Evolutionary conservation across 2,113 vertebrate genomes (phyloP).

Genomic region (Oxygymnocypris stewartii): DNA sequence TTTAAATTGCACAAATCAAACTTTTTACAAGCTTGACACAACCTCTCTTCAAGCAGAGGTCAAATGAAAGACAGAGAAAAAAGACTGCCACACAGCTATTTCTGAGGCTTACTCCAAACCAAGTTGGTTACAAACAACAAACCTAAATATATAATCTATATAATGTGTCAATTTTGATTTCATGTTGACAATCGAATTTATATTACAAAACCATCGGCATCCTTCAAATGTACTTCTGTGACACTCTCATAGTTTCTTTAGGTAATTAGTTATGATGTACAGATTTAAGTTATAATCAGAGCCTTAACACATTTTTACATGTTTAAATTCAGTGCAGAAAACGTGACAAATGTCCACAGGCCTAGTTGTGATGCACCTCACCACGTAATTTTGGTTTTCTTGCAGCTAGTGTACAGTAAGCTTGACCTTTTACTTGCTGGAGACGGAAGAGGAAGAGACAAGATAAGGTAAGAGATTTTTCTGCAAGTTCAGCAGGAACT

Average conservation of each 20-base stretch:
- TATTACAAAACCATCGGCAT: not conserved
- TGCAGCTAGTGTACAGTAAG: constrained; percentile 31
- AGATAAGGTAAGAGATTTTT: constrained; percentile 47
- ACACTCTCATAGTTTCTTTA: too few relatives aligned
- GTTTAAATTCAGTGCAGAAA: not conserved
- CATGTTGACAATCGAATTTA: not conserved
- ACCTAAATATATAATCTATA: not conserved
- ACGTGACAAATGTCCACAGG: constrained; percentile 3
- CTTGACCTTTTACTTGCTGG: constrained; percentile 43
- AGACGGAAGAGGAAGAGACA: constrained; percentile 29
- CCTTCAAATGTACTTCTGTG: not conserved
- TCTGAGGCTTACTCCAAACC: not conserved
- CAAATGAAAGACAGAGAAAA: not conserved
- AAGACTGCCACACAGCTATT: not conserved
- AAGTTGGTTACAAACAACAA: not conserved
- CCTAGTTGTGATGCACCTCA: not conserved
- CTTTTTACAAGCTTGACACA: constrained; percentile 57
- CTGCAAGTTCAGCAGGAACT: constrained; percentile 67
- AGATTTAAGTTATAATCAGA: not conserved
- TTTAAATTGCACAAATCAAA: constrained; percentile 41
- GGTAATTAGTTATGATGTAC: not conserved
- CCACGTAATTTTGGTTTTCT: constrained; percentile 45
- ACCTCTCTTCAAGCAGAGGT: constrained; percentile 59
- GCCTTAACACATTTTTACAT: too few relatives aligned
- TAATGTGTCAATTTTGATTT: not conserved